These are phyloP conservation scores for Gonioctena quinquepunctata DNA, from an alignment of 1,140 invertebrate genomes.

Conservation along the genomic window DNA sequence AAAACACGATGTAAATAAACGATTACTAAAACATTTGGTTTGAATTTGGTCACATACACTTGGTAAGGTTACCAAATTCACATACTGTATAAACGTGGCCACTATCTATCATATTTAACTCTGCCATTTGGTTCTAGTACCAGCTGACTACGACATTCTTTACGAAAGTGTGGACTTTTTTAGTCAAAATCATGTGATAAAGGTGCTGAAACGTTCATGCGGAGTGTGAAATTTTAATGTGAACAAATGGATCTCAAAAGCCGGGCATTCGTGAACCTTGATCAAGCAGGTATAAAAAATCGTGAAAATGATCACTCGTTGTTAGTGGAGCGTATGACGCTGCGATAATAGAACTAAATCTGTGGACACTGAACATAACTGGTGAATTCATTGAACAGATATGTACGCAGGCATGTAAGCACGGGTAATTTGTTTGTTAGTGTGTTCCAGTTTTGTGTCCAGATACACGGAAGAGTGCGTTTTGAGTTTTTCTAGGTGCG, in stretches of 20 bases:
- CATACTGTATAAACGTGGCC: too few relatives aligned
- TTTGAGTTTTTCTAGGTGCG: not conserved
- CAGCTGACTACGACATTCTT: too few relatives aligned
- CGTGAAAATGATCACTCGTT: slow-evolving; percentile 15
- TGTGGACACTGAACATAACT: slow-evolving; percentile 19
- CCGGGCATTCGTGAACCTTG: slow-evolving; percentile 12
- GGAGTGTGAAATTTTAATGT: slow-evolving; percentile 7
- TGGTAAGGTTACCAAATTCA: too few relatives aligned
- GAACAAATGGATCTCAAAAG: not conserved
- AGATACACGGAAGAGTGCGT: not conserved
- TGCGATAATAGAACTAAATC: not conserved
- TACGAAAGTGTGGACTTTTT: too few relatives aligned
- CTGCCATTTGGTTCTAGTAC: too few relatives aligned
- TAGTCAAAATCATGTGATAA: too few relatives aligned
- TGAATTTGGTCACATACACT: too few relatives aligned
- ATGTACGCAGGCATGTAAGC: slow-evolving; percentile 31
- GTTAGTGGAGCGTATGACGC: not conserved
- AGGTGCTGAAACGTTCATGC: too few relatives aligned
- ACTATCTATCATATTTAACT: too few relatives aligned
- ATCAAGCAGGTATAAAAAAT: slow-evolving; percentile 32
- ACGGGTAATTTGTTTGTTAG: slow-evolving; percentile 19
- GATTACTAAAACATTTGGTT: too few relatives aligned
- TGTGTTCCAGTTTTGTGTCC: not conserved
- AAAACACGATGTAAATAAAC: too few relatives aligned
- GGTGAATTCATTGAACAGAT: not conserved